Evolutionary conservation across 2,797 vertebrate genomes (phyloP).

Genomic region (Threskiornis aethiopicus): DNA sequence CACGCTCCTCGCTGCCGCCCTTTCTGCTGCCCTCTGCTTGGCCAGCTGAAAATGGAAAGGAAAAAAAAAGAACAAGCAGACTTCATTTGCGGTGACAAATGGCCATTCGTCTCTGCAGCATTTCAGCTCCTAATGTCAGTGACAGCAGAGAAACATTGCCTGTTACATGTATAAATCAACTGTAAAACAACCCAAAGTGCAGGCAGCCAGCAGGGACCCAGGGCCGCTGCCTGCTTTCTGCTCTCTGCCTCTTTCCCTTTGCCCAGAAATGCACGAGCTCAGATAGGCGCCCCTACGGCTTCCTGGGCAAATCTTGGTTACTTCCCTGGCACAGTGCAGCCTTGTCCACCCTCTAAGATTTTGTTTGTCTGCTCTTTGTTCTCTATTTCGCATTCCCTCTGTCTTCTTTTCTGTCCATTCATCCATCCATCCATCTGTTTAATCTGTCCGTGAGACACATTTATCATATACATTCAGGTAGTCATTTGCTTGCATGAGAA

Average conservation of each 20-base stretch:
- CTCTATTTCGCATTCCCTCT: not conserved
- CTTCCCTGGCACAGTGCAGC: accelerated
- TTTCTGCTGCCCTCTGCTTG: not conserved
- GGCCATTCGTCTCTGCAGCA: not conserved
- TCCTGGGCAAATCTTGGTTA: not conserved
- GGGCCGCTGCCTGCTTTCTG: not conserved
- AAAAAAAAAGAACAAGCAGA: not conserved
- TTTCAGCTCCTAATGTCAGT: conserved; percentile 27
- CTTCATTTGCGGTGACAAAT: conserved; percentile 36
- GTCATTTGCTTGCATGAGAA: not conserved
- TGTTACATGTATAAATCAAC: conserved; percentile 44
- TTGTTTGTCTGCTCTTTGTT: not conserved
- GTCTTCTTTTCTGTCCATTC: not conserved
- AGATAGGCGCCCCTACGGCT: accelerated
- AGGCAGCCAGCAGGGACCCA: not conserved
- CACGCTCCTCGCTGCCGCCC: not conserved
- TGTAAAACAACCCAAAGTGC: not conserved
- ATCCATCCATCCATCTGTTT: not conserved
- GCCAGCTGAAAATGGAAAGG: not conserved
- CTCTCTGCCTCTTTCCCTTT: not conserved
- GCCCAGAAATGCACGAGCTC: not conserved
- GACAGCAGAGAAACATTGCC: conserved; percentile 44
- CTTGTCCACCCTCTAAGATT: not conserved
- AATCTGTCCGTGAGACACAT: not conserved
- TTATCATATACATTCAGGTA: not conserved